Evolutionary conservation across 2,113 vertebrate genomes (phyloP).

Genomic region (Antechinus flavipes): DNA sequence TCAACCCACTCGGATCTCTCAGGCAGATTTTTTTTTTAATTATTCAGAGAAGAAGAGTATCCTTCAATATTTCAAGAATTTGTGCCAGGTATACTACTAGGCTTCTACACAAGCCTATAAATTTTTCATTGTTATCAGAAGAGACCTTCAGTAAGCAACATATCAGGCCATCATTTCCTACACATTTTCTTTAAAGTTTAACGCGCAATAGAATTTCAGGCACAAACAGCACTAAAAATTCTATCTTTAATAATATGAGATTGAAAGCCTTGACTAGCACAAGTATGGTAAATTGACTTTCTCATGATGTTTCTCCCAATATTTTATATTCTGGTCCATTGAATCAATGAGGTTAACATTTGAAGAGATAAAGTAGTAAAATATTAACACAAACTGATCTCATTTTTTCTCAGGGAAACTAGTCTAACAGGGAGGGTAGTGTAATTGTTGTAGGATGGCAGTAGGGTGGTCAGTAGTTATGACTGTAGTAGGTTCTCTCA

Average conservation of each 20-base stretch:
- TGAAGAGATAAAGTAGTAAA: neutral
- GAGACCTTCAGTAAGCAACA: neutral
- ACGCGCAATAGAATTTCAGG: neutral
- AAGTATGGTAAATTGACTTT: neutral
- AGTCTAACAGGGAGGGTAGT: neutral
- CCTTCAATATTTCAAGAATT: neutral
- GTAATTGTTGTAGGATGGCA: neutral
- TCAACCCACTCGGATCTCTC: neutral
- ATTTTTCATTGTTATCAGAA: neutral
- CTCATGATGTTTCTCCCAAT: neutral
- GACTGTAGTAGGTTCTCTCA: neutral
- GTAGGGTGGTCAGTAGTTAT: neutral
- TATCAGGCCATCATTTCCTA: neutral
- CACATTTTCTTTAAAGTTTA: neutral
- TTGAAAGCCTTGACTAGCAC: neutral
- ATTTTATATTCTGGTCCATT: neutral
- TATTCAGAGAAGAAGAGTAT: neutral
- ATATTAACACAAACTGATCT: neutral
- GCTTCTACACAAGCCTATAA: neutral
- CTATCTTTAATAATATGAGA: neutral
- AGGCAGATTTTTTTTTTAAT: neutral
- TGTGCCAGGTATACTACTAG: neutral
- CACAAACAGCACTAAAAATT: neutral
- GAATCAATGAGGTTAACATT: neutral
- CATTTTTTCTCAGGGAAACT: neutral